Base-by-base conservation (phyloP, 2,113 vertebrate species). In the Argyrosomus japonicus region DNA sequence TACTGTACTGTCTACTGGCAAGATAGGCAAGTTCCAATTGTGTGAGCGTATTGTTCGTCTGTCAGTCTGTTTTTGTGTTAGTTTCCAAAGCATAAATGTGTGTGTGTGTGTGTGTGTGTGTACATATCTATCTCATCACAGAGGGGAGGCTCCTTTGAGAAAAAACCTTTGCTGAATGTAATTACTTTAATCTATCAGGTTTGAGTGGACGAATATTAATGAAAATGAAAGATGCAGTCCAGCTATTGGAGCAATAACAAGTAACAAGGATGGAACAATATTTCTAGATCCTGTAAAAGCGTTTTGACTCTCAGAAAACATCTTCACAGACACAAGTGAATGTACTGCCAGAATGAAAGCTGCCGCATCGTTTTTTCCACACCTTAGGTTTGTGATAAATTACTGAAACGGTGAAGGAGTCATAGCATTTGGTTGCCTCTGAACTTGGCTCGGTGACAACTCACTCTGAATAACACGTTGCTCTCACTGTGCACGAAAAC, bases 151-250 rank as follows among this genome's bases (percentile, higher is more conserved):
- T 87, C 74, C 58, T 77, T 25, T 64, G 56, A 60, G 51, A 40
- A 40, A 40, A 63, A 81, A 77, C 74, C 75, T 63, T n/a, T 47
- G n/a, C 50, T 67, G 65, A 87, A 74, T 89, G 82, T 80, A 75
- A 80, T 75, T 82, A 51, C 78, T 74, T 83, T 27, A 89, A 76
- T 77, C 69, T 56, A 54, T 62, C 68, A 82, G 63, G 43, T 81
- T 43, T 62, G 78, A 73, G 77, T 53, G 61, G 48, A 53, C 23
- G 75, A 71, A 86, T 83, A 82, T 68, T 76, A 62, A 85, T 73
- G 36, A 14, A 11, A 79, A 68, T 81, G 60, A 60, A 40, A 14
- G 7, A 53, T 18, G 32, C 53, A 36, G 63, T 48, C n/a, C 32
- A 62, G 75, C 58, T 12, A 61, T 12, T 25, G 18, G 51, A 75